phyloP scores from a whole-genome alignment of 2,113 vertebrate genomes.

The Bubo blakistoni region DNA sequence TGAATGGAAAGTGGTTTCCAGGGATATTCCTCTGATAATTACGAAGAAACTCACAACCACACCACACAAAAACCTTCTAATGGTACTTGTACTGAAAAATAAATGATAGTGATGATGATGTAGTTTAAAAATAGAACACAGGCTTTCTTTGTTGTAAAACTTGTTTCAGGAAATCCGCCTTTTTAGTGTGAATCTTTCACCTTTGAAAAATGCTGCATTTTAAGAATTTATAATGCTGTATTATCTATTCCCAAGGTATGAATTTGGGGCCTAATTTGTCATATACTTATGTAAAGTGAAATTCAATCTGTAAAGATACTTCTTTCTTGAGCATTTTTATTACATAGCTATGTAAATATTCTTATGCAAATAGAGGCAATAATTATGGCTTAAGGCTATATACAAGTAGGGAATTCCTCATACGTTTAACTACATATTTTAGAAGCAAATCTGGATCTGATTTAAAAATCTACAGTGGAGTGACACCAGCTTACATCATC shows the following conservation, averaged over 20 bases:
- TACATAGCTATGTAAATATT: neutral
- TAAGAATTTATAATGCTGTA: neutral
- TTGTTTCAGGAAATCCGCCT: neutral
- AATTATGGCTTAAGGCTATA: neutral
- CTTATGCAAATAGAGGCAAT: neutral
- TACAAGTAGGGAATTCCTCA: neutral
- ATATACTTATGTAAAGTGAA: neutral
- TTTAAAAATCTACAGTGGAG: neutral
- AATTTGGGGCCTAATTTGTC: neutral
- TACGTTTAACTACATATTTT: neutral
- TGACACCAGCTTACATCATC: neutral
- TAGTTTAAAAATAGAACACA: neutral
- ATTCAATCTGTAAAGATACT: neutral
- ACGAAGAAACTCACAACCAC: neutral
- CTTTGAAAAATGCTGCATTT: neutral
- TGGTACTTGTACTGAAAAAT: neutral
- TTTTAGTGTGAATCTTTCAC: neutral
- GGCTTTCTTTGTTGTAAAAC: neutral
- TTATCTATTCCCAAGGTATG: neutral
- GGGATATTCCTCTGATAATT: neutral
- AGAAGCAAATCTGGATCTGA: neutral
- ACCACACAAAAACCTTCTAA: neutral
- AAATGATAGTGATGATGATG: neutral
- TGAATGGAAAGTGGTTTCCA: neutral
- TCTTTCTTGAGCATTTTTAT: neutral